Base-by-base conservation (phyloP, 1,140 invertebrate genomes). In the Penaeus indicus region DNA sequence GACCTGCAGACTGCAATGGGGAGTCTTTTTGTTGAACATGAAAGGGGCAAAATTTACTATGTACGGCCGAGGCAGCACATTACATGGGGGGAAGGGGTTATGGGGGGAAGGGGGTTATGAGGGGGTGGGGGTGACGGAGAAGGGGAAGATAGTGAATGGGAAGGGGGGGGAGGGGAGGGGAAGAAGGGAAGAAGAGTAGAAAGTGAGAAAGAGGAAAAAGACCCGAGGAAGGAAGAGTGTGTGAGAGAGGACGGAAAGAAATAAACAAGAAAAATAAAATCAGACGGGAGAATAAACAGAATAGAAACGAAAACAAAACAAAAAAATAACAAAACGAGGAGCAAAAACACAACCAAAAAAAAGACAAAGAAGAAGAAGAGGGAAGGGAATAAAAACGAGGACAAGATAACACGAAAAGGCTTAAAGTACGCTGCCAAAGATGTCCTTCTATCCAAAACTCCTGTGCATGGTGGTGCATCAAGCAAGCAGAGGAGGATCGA, bases 21-120 rank as follows among this genome's bases (percentile, higher is more conserved):
- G 60, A 85, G 67, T 85, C 84, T 85, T 85, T 85, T 77, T 85
- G 84, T 85, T 85, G 67, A 54, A 85, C 84, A 75, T 85, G 84
- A 85, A 85, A 85, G 84, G 67, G 69, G 69, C 77, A 85, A 75
- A 54, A 83, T 63, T 83, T 83, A 83, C 81, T 83, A 83, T 83
- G 81, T 83, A 77, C 84, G 84, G 84, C 42, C 84, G 18, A 61
- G 67, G n/a, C 42, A 60, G 84, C 32, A 85, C 84, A 85, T 82
- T 82, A 82, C 84, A 42, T 21, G 60, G 84, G 38, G 72, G 47
- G 72, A 60, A 8, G 27, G 84, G 32, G 75, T 54, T 47, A 54
- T 21, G 69, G 69, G 60, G 32, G 47, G 38, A 42, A 42, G 38
- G 38, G 38, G 38, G 38, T n/a, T 47, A 42, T 19, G 54, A 77